Conservation (phyloP, 2,113 vertebrate genomes). For the Saccopteryx bilineata region DNA sequence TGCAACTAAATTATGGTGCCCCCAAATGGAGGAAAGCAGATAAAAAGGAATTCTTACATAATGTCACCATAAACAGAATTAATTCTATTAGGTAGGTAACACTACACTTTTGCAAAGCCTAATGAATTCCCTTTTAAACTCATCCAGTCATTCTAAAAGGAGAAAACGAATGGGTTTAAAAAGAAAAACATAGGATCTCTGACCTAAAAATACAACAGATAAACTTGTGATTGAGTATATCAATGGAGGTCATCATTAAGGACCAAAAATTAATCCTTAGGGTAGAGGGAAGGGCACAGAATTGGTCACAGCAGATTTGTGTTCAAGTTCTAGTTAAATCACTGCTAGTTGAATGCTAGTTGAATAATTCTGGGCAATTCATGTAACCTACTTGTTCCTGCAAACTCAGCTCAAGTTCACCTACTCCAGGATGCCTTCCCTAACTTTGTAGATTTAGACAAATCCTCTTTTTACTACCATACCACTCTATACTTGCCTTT, state of each 20-base stretch:
- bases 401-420: constrained; percentile 31
- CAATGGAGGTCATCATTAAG: not conserved
- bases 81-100: not conserved
- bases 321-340: constrained; percentile 11
- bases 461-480: not conserved
- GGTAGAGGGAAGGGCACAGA: not conserved
- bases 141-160: not conserved
- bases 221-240: constrained; percentile 14
- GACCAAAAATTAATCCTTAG: not conserved
- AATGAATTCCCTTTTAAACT: not conserved
- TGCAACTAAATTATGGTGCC: constrained; percentile 55
- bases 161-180: constrained; percentile 53
- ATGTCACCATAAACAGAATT: not conserved
- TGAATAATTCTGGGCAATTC: constrained; percentile 23
- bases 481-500: constrained; percentile 1
- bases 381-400: not conserved
- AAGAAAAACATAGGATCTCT: constrained; percentile 40
- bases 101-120: not conserved
- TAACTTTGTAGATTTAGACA: not conserved
- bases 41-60: not conserved
- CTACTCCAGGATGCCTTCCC: constrained; percentile 39
- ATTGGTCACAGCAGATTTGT: not conserved
- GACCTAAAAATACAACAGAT: not conserved
- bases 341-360: not conserved
- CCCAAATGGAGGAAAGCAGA: constrained; percentile 65